phyloP scores from a whole-genome alignment of 1,140 invertebrate species.

The Acromyrmex heyeri region DNA sequence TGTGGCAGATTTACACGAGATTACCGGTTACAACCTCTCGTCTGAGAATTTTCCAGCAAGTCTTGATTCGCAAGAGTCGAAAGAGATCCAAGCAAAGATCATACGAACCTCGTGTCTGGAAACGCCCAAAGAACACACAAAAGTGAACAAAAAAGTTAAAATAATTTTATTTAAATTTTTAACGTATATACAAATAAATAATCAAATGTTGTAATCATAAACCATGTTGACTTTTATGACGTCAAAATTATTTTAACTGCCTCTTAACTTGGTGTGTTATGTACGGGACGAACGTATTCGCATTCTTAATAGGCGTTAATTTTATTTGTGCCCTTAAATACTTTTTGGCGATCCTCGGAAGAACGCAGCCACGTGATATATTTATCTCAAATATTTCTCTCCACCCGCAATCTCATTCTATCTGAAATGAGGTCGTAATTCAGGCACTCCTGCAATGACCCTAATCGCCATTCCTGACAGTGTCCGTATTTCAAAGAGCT shows the following conservation, averaged over 20 bases:
- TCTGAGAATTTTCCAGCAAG: background rate
- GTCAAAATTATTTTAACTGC: no score
- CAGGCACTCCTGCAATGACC: slow-evolving; percentile 13
- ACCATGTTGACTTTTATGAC: no score
- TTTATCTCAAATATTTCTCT: slow-evolving; percentile 9
- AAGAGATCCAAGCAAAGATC: background rate
- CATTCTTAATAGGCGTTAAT: slow-evolving; percentile 3
- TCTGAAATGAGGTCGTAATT: slow-evolving; percentile 36
- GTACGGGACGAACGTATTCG: background rate
- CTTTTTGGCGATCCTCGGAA: background rate
- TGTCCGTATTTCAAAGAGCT: background rate
- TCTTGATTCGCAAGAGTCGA: background rate
- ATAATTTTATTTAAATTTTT: no score
- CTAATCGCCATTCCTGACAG: background rate
- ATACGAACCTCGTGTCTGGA: background rate
- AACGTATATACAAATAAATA: no score
- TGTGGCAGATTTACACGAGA: background rate
- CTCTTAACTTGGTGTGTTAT: no score
- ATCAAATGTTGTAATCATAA: no score
- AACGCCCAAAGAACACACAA: background rate
- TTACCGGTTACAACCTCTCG: background rate
- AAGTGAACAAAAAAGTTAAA: no score
- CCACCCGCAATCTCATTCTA: background rate
- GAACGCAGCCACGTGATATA: background rate
- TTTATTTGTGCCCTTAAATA: background rate